phyloP scores from a whole-genome alignment of 2,113 vertebrate species.

The Chloropsis cyanopogon region DNA sequence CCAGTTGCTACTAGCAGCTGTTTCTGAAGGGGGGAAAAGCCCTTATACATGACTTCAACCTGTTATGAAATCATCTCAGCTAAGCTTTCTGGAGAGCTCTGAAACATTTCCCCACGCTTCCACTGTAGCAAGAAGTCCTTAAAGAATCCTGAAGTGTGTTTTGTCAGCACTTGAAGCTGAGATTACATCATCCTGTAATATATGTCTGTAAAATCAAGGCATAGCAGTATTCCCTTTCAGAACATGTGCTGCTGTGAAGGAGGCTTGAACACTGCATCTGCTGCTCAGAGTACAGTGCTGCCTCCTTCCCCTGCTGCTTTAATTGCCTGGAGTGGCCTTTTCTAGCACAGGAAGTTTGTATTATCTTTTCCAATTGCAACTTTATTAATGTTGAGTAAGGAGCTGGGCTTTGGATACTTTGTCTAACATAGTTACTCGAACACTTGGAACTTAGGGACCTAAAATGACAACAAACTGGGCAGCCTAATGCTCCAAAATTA shows the following conservation, averaged over 20 bases:
- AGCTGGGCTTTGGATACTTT: background rate
- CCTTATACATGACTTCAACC: background rate
- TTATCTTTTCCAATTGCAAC: background rate
- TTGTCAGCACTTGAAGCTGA: background rate
- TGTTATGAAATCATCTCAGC: background rate
- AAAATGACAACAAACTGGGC: background rate
- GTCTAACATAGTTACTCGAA: background rate
- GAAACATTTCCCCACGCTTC: background rate
- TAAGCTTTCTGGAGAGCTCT: background rate
- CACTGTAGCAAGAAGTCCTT: background rate
- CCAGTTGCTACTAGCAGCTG: background rate
- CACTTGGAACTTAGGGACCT: background rate
- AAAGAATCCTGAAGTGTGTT: background rate
- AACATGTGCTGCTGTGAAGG: rapidly evolving
- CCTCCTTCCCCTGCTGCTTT: background rate
- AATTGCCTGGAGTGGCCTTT: background rate
- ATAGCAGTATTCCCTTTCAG: background rate
- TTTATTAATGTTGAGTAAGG: background rate
- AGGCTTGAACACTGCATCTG: background rate
- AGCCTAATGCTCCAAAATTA: background rate
- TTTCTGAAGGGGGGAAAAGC: background rate
- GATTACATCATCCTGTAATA: background rate
- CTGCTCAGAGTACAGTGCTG: background rate
- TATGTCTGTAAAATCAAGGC: background rate
- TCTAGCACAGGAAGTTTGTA: background rate